These are phyloP conservation scores for Potamarius usumacintae DNA, from an alignment of 2,113 vertebrate species.

Conservation along the genomic window DNA sequence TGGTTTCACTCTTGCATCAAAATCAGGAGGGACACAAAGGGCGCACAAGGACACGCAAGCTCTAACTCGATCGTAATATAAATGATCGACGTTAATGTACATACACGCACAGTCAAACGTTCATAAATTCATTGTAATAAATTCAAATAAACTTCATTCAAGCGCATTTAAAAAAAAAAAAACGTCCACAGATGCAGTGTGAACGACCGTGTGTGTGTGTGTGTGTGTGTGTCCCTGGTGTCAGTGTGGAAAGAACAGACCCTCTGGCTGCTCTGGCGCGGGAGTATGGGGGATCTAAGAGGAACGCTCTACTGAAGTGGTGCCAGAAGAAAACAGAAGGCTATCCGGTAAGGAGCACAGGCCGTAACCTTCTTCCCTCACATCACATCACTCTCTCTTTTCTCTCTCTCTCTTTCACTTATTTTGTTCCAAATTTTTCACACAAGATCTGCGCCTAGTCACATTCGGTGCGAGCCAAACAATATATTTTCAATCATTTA, in stretches of 20 bases:
- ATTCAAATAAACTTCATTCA: conserved; percentile 58
- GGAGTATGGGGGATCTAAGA: conserved; percentile 95
- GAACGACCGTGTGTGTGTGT: conserved; percentile 38
- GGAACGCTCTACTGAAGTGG: conserved; percentile 96
- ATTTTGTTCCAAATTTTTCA: not conserved
- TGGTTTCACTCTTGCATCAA: not conserved
- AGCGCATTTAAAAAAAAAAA: conserved; percentile 21
- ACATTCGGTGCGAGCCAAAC: not conserved
- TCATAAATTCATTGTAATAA: not conserved
- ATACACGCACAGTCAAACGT: not conserved
- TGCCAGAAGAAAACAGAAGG: conserved; percentile 98
- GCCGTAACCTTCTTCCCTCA: conserved; percentile 49
- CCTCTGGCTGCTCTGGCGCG: conserved; percentile 90
- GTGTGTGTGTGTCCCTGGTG: conserved; percentile 62
- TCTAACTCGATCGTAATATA: too few species aligned
- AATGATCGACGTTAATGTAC: not conserved
- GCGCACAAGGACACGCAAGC: not conserved
- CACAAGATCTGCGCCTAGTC: not conserved
- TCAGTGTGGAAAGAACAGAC: conserved; percentile 95
- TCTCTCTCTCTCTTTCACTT: not conserved
- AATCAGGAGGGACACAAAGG: not conserved
- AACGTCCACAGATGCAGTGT: conserved; percentile 37
- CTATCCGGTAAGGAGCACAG: conserved; percentile 84
- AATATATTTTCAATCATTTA: not conserved
- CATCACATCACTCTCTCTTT: not conserved